phyloP scores from a whole-genome alignment of 30 jellyfish, hydroid and myxozoan genomes.

The Aurelia coerulea region DNA sequence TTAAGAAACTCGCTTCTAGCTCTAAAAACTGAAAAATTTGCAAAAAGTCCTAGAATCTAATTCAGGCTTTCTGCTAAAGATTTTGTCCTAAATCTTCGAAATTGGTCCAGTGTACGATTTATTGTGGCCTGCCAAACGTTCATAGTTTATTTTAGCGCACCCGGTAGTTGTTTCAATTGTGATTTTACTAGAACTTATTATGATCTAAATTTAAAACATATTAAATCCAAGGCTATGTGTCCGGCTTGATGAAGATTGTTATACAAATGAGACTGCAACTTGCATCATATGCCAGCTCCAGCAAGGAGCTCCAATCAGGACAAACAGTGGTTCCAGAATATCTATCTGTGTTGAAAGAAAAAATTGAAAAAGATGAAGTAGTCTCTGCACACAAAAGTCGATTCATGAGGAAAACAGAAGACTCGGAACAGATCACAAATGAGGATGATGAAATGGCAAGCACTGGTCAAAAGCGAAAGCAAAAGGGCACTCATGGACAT shows the following conservation, averaged over 20 bases:
- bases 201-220: neutral
- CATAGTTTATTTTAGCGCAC: no score
- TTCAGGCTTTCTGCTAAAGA: no score
- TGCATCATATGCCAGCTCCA: conserved; percentile 8
- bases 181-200: no score
- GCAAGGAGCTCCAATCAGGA: neutral
- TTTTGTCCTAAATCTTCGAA: neutral
- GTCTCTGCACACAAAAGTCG: neutral
- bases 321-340: neutral
- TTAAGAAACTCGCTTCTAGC: no score
- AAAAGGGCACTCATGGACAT: neutral
- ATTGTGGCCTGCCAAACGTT: no score
- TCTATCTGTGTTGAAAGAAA: conserved; percentile 5
- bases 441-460: neutral
- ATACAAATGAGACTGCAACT: conserved; percentile 6
- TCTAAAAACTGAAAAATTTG: no score
- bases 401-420: conserved; percentile 1
- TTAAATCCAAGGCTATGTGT: conserved; percentile 7
- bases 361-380: neutral
- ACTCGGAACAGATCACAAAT: neutral
- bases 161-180: neutral
- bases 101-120: no score
- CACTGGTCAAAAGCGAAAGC: conserved; percentile 2
- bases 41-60: no score
- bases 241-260: conserved; percentile 7